Conservation (phyloP, 2,113 vertebrate species). For the Peucedramus taeniatus region DNA sequence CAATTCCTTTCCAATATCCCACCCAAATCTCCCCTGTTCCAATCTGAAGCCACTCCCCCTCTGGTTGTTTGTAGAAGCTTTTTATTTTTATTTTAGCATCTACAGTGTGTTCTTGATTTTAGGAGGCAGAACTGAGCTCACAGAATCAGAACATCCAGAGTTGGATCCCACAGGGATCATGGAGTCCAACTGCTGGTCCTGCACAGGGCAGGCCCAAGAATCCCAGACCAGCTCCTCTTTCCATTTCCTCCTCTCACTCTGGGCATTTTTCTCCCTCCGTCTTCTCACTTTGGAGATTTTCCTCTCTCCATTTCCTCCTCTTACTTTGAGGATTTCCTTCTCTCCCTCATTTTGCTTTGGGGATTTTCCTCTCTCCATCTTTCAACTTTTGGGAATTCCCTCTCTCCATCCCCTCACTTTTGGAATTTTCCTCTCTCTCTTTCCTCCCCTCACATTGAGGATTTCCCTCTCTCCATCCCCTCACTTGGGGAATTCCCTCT, state of each 20-base stretch:
- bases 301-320: not conserved
- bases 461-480: not conserved
- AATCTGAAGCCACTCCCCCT: not conserved
- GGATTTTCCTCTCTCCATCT: not conserved
- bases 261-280: too few relatives aligned
- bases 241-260: not conserved
- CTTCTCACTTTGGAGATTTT: not conserved
- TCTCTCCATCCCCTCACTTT: too few relatives aligned
- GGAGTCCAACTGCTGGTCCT: not conserved
- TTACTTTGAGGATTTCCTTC: rapidly evolving
- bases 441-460: rapidly evolving
- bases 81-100: not conserved
- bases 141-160: not conserved
- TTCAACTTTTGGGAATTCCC: rapidly evolving
- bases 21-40: not conserved
- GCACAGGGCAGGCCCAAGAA: not conserved
- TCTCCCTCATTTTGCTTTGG: not conserved
- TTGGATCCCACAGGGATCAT: not conserved
- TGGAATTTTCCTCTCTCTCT: rapidly evolving
- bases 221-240: not conserved
- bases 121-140: not conserved
- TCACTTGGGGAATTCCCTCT: not conserved
- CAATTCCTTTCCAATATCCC: not conserved
- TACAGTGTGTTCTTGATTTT: not conserved
- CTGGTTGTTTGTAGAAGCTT: not conserved